Evolutionary conservation across 2,888 invertebrate genomes (phyloP).

Genomic region (Cryptocheilus praepositus): DNA sequence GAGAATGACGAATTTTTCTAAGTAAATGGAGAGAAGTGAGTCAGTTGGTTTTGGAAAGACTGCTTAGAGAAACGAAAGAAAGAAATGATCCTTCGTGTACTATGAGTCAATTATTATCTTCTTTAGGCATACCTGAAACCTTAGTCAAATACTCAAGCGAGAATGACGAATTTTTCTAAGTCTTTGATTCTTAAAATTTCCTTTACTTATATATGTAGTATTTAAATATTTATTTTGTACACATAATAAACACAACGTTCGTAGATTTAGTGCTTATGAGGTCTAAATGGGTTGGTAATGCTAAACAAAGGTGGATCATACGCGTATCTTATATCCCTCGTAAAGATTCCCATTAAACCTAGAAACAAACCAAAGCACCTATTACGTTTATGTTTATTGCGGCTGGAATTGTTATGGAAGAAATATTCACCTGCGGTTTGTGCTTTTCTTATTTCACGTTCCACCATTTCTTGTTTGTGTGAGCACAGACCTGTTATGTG

Average conservation of each 20-base stretch:
- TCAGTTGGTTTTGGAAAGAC: constrained; percentile 76
- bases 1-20: constrained; percentile 76
- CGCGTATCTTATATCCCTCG: constrained; percentile 87
- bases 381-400: neutral
- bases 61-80: constrained; percentile 75
- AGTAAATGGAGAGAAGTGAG: constrained; percentile 77
- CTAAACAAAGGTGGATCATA: constrained; percentile 95
- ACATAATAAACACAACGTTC: constrained; percentile 22
- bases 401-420: neutral
- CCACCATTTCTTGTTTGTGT: constrained; percentile 85
- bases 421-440: constrained; percentile 79
- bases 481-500: constrained; percentile 96
- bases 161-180: constrained; percentile 75
- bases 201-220: constrained; percentile 14
- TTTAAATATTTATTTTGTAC: constrained; percentile 1
- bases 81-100: constrained; percentile 75
- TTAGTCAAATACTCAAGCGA: constrained; percentile 77
- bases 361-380: constrained; percentile 11
- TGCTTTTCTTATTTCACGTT: constrained; percentile 85
- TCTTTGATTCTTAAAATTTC: constrained; percentile 33
- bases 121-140: constrained; percentile 76
- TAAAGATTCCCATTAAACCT: constrained; percentile 88
- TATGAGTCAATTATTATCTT: constrained; percentile 76
- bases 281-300: constrained; percentile 87
- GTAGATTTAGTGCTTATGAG: constrained; percentile 81